Percentiles rank a stretch among this genome's conserved stretches.
These are phyloP conservation scores for Zhengitettix transpicula DNA, from an alignment of 2,888 invertebrate species.

Conservation along the genomic window DNA sequence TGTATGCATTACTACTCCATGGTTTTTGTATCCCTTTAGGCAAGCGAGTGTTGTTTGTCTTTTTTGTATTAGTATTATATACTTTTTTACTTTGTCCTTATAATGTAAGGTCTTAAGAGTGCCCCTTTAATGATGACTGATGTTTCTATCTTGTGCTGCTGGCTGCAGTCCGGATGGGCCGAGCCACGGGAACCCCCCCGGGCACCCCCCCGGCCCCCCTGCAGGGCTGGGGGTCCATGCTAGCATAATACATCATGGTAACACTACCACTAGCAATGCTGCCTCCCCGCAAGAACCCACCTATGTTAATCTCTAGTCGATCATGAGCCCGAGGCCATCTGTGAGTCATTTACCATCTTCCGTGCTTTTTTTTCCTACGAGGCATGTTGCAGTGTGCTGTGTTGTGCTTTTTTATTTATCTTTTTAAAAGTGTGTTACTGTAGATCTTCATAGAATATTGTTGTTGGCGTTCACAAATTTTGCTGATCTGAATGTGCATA, in stretches of 20 bases:
- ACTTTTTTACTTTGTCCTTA: conserved; percentile 1
- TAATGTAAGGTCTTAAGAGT: conserved; percentile 16
- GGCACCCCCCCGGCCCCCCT: conserved; percentile 29
- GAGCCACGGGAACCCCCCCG: conserved; percentile 14
- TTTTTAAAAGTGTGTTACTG: background rate
- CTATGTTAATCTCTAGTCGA: conserved; percentile 82
- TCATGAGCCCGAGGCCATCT: conserved; percentile 15
- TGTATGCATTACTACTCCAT: background rate
- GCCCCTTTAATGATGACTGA: conserved; percentile 31
- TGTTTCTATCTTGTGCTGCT: conserved; percentile 13
- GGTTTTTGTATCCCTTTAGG: background rate
- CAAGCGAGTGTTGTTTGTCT: conserved; percentile 5
- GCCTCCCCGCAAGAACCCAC: conserved; percentile 64
- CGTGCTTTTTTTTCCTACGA: conserved; percentile 1
- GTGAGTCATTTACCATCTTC: conserved; percentile 6
- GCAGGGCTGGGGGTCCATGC: conserved; percentile 23
- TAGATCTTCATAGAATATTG: background rate
- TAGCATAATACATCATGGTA: conserved; percentile 22
- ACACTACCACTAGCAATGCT: conserved; percentile 38
- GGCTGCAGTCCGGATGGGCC: conserved; percentile 14
- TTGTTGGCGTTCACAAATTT: background rate
- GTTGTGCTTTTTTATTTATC: background rate
- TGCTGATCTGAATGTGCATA: background rate
- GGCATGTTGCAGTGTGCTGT: conserved; percentile 2
- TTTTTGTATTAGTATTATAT: conserved; percentile 1